Percentiles rank a stretch among this genome's conserved stretches.
phyloP scores from a whole-genome alignment of 2,113 vertebrate species.

The Oxyruncus cristatus region DNA sequence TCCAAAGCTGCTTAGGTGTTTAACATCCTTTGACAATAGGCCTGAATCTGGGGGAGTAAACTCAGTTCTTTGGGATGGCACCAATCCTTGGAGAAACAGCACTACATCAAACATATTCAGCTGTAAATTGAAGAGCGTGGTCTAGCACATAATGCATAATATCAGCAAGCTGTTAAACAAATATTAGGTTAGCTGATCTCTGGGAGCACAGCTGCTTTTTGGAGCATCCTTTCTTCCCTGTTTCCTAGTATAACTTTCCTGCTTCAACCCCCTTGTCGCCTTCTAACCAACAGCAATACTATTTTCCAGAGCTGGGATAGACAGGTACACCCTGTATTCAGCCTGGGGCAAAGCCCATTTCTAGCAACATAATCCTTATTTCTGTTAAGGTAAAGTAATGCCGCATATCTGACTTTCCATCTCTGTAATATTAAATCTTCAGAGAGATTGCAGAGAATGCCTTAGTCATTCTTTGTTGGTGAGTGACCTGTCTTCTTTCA shows the following conservation, averaged over 20 bases:
- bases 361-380: background rate
- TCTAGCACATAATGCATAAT: background rate
- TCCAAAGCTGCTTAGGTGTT: conserved; percentile 1
- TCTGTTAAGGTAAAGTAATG: background rate
- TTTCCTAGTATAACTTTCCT: background rate
- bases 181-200: background rate
- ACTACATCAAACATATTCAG: background rate
- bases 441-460: background rate
- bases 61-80: background rate
- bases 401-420: background rate
- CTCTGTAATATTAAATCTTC: background rate
- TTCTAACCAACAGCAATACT: background rate
- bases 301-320: background rate
- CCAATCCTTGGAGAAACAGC: background rate
- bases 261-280: background rate
- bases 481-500: rapidly evolving
- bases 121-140: background rate
- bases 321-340: background rate
- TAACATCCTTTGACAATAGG: background rate
- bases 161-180: background rate
- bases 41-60: background rate
- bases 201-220: background rate
- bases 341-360: background rate
- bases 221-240: background rate
- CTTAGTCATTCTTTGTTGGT: background rate